Conservation (phyloP, 2,113 vertebrate genomes). For the Salvelinus namaycush region DNA sequence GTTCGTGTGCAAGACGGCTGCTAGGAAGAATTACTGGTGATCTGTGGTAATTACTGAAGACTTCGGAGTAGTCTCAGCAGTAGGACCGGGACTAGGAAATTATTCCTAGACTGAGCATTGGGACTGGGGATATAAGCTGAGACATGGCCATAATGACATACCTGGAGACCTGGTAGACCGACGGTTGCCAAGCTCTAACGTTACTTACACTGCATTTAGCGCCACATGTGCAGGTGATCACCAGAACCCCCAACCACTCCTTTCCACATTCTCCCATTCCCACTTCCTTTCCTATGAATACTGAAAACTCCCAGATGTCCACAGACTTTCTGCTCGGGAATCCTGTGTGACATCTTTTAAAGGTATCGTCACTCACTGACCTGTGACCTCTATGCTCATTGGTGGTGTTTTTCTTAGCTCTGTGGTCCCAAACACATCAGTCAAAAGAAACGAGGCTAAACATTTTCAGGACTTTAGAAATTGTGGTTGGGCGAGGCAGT, state of each 20-base stretch:
- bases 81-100: neutral
- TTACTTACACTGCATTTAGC: too few relatives aligned
- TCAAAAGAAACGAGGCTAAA: neutral
- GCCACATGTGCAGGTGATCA: neutral
- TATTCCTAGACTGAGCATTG: too few relatives aligned
- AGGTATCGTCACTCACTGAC: neutral
- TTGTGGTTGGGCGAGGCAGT: neutral
- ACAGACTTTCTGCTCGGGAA: neutral
- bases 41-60: conserved; percentile 57
- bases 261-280: neutral
- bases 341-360: neutral
- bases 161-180: conserved; percentile 49
- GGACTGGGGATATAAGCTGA: conserved; percentile 33
- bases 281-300: neutral
- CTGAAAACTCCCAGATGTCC: neutral
- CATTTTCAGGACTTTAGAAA: neutral
- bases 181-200: too few relatives aligned
- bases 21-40: conserved; percentile 18
- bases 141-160: conserved; percentile 66
- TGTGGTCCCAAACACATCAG: too few relatives aligned
- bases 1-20: neutral
- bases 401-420: neutral
- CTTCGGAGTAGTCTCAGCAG: conserved; percentile 37
- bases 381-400: neutral
- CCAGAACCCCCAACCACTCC: neutral